Conservation (phyloP, 2,888 invertebrate genomes). For the Perizoma affinitatum region DNA sequence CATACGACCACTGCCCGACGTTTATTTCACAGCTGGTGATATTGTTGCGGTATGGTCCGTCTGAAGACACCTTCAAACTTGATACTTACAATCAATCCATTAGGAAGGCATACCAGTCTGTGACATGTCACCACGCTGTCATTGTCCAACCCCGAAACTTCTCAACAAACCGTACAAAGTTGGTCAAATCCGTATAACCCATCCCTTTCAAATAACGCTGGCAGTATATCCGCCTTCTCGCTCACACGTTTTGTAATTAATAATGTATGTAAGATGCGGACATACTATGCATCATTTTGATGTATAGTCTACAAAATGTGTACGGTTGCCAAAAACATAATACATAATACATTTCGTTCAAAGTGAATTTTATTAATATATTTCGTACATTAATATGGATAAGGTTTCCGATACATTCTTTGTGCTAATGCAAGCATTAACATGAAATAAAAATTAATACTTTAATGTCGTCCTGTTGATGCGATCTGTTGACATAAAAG, state of each 20-base stretch:
- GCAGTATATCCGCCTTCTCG: slow-evolving; percentile 42
- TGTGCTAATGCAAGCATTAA: slow-evolving; percentile 29
- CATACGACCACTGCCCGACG: no score
- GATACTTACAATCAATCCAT: slow-evolving; percentile 34
- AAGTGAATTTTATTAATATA: slow-evolving; percentile 43
- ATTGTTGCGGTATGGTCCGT: no score
- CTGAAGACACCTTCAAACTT: slow-evolving; percentile 17
- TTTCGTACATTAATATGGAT: slow-evolving; percentile 44
- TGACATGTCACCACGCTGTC: slow-evolving; percentile 44
- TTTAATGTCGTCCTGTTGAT: slow-evolving; percentile 7
- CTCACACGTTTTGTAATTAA: slow-evolving; percentile 68
- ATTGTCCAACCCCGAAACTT: slow-evolving; percentile 47
- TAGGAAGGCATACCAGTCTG: slow-evolving; percentile 32
- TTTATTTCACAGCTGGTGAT: no score
- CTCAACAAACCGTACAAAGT: slow-evolving; percentile 46
- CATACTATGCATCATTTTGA: slow-evolving; percentile 71
- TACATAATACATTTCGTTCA: slow-evolving; percentile 5
- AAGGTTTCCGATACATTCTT: slow-evolving; percentile 56
- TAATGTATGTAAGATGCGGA: slow-evolving; percentile 73
- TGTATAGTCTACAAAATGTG: slow-evolving; percentile 55
- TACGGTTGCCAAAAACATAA: slow-evolving; percentile 63
- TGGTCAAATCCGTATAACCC: slow-evolving; percentile 49
- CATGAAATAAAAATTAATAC: slow-evolving; percentile 47
- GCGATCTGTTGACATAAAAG: slow-evolving; percentile 22
- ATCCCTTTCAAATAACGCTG: slow-evolving; percentile 39